Conservation (phyloP, 1,140 invertebrate species). For the Sipha flava region DNA sequence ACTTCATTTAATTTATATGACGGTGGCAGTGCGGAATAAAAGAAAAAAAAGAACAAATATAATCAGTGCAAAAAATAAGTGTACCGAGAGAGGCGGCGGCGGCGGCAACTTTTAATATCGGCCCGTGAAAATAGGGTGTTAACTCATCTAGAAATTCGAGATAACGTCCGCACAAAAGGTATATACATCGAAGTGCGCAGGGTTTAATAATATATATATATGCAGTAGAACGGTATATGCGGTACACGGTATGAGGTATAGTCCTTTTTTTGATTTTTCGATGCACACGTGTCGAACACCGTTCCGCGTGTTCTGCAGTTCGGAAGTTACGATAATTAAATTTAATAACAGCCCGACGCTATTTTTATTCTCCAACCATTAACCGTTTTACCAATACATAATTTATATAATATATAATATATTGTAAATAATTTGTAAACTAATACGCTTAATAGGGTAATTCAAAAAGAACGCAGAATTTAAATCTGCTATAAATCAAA, state of each 20-base stretch:
- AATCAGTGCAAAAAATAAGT: not conserved
- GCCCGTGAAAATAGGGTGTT: constrained; percentile 10
- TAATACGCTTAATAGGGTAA: too few relatives aligned
- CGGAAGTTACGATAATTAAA: too few relatives aligned
- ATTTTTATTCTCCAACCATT: too few relatives aligned
- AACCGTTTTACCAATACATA: too few relatives aligned
- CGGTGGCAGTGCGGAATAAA: too few relatives aligned
- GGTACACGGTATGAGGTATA: not conserved
- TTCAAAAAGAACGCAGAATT: too few relatives aligned
- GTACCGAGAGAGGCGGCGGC: not conserved
- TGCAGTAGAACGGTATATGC: not conserved
- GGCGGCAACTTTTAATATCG: constrained; percentile 26
- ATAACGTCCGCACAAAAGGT: constrained; percentile 27
- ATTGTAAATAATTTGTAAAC: too few relatives aligned
- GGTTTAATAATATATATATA: not conserved
- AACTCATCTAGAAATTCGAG: constrained; percentile 31
- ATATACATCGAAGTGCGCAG: too few relatives aligned
- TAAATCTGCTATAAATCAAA: too few relatives aligned
- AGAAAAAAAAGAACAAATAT: not conserved
- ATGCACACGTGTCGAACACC: not conserved
- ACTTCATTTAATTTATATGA: constrained; percentile 7
- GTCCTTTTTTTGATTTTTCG: not conserved
- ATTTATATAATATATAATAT: too few relatives aligned
- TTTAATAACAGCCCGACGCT: not conserved
- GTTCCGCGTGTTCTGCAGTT: too few relatives aligned